Percentiles rank a stretch among this genome's conserved stretches.
phyloP scores from a whole-genome alignment of 2,113 vertebrate species.

The Actenoides hombroni region DNA sequence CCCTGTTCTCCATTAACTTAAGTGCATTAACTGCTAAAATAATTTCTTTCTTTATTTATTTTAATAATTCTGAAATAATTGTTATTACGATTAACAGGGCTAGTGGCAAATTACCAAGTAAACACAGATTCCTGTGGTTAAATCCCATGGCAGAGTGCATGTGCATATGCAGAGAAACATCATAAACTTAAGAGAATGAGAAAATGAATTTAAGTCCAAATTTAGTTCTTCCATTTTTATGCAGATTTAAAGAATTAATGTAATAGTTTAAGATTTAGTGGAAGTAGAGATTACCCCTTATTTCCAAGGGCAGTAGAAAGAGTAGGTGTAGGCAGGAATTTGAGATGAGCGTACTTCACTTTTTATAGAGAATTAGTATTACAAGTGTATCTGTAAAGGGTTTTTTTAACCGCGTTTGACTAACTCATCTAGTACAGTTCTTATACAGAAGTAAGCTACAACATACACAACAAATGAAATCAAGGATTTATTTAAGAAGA shows the following conservation, averaged over 20 bases:
- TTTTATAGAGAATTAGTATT: neutral
- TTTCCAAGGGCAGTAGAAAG: neutral
- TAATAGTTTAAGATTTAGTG: neutral
- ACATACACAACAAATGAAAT: conserved; percentile 63
- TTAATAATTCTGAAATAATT: neutral
- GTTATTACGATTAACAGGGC: neutral
- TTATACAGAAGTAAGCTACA: conserved; percentile 1
- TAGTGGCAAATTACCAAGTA: neutral
- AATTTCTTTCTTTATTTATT: neutral
- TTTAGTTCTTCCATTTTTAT: neutral
- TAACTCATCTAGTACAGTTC: neutral
- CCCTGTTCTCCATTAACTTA: neutral
- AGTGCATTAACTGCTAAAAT: neutral
- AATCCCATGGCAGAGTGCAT: neutral
- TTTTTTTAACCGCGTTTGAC: neutral
- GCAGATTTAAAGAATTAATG: neutral
- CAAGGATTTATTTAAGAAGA: conserved; percentile 70
- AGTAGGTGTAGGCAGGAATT: neutral
- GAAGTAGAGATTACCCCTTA: neutral
- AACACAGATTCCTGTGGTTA: neutral
- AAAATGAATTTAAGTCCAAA: neutral
- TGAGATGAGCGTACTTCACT: neutral
- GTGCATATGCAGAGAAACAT: fast-evolving
- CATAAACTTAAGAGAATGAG: neutral
- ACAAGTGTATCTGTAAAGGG: neutral